Conservation (phyloP, 2,888 invertebrate species). For the Petrophora chlorosata region DNA sequence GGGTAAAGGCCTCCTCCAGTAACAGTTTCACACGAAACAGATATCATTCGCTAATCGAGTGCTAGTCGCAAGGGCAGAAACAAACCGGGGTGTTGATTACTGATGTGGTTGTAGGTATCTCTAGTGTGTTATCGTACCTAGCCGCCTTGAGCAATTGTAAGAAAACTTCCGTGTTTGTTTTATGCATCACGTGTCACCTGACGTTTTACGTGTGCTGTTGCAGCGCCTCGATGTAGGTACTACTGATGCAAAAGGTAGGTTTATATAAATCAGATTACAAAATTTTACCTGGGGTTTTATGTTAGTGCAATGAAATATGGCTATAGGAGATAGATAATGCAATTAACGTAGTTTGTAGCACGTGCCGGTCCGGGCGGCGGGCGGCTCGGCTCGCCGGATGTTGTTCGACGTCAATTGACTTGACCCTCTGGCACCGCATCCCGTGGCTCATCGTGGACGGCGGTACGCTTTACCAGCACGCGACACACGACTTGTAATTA, state of each 20-base stretch:
- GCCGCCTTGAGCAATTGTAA: conserved; percentile 39
- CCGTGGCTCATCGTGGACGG: conserved; percentile 54
- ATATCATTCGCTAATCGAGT: conserved; percentile 21
- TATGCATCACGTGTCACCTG: conserved; percentile 40
- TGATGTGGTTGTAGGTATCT: conserved; percentile 26
- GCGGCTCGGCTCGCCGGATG: conserved; percentile 67
- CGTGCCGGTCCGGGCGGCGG: conserved; percentile 56
- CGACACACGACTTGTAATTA: conserved; percentile 43
- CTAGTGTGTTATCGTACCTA: conserved; percentile 24
- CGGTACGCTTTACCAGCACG: conserved; percentile 51
- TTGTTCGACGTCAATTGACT: conserved; percentile 77
- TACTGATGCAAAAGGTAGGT: neutral
- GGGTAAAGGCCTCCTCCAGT: too few relatives aligned
- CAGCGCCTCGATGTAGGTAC: neutral
- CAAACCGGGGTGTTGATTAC: conserved; percentile 31
- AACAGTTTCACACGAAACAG: too few relatives aligned
- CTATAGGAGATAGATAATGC: conserved; percentile 20
- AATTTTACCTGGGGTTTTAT: too few relatives aligned
- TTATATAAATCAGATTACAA: too few relatives aligned
- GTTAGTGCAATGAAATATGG: too few relatives aligned
- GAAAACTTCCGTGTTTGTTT: conserved; percentile 46
- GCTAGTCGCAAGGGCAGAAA: conserved; percentile 28
- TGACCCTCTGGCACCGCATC: conserved; percentile 75
- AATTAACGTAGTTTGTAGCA: conserved; percentile 54
- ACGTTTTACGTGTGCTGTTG: conserved; percentile 39